Percentiles rank a stretch among this genome's conserved stretches.
phyloP scores from a whole-genome alignment of 2,113 vertebrate species.

The Microcebus griseorufus region DNA sequence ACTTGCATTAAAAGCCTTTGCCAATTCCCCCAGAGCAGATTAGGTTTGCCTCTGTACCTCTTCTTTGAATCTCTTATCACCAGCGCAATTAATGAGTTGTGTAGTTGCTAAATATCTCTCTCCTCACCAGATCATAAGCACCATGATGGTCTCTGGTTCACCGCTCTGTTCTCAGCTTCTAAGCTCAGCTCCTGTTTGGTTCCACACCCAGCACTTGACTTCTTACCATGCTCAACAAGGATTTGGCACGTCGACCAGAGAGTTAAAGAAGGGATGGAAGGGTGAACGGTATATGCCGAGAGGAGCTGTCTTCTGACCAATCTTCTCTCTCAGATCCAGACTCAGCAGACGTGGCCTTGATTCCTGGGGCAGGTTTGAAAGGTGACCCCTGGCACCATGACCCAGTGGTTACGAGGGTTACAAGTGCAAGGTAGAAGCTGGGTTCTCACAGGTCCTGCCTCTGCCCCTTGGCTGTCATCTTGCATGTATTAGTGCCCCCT shows the following conservation, averaged over 20 bases:
- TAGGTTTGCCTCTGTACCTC: background rate
- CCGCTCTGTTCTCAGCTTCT: background rate
- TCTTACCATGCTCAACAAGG: background rate
- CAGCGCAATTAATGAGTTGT: background rate
- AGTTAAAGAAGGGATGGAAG: no score
- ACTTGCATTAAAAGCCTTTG: background rate
- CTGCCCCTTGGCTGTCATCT: background rate
- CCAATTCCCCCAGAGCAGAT: background rate
- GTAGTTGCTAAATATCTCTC: background rate
- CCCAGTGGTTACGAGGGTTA: no score
- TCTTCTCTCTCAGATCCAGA: background rate
- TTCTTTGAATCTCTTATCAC: background rate
- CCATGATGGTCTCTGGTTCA: background rate
- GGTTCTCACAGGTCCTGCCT: background rate
- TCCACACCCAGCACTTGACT: background rate
- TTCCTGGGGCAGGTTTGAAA: background rate
- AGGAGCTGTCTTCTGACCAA: background rate
- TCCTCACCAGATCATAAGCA: background rate
- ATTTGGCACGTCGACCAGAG: background rate
- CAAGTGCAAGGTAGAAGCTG: background rate
- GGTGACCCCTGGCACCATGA: background rate
- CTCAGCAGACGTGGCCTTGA: background rate
- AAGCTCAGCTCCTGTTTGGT: background rate
- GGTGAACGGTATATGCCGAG: accelerated
- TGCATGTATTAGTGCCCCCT: background rate